Evolutionary conservation across 2,888 invertebrate species (phyloP).

Genomic region (Synanthedon vespiformis): DNA sequence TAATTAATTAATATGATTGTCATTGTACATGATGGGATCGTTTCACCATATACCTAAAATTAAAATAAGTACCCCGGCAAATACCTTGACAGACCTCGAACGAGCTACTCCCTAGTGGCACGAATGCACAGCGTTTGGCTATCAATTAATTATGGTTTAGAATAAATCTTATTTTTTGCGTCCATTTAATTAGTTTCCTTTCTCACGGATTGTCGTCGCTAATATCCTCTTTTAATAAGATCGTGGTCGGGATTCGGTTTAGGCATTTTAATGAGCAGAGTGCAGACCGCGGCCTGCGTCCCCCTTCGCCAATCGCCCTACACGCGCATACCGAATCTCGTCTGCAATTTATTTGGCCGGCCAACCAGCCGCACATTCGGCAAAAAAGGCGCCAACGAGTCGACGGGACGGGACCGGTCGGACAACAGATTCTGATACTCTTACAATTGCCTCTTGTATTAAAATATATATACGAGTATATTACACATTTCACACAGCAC

Average conservation of each 20-base stretch:
- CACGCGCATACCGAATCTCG: background rate
- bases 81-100: too few species aligned
- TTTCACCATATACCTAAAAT: too few species aligned
- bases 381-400: constrained; percentile 25
- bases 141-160: too few species aligned
- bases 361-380: constrained; percentile 12
- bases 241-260: constrained; percentile 28
- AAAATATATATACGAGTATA: too few species aligned
- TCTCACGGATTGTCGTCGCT: constrained; percentile 5
- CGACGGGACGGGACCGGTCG: constrained; percentile 7
- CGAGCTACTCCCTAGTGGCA: too few species aligned
- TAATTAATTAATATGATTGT: too few species aligned
- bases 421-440: too few species aligned
- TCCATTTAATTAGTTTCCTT: background rate
- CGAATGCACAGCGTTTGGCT: too few species aligned
- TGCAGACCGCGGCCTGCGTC: constrained; percentile 13
- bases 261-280: constrained; percentile 58
- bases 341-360: background rate
- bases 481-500: too few species aligned
- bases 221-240: constrained; percentile 32
- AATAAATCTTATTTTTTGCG: background rate
- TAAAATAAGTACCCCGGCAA: too few species aligned
- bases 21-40: too few species aligned
- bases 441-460: too few species aligned
- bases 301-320: background rate